phyloP scores from a whole-genome alignment of 2,113 vertebrate species.

The Nannospalax galili region DNA sequence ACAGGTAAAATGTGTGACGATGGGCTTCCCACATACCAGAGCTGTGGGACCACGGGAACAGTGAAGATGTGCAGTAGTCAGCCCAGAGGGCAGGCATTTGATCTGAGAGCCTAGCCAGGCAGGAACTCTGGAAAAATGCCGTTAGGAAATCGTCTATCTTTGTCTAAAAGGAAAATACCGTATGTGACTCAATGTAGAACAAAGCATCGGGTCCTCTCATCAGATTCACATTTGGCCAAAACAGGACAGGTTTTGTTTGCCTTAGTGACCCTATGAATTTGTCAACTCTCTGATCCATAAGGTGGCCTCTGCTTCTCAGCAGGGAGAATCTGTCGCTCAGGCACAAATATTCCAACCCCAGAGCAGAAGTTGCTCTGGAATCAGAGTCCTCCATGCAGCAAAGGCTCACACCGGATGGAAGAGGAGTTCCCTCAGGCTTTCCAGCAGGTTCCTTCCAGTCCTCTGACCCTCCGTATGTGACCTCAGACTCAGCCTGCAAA shows the following conservation, averaged over 20 bases:
- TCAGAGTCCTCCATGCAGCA: rapidly evolving
- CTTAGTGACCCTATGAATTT: background rate
- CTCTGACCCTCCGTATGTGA: background rate
- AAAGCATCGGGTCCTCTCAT: background rate
- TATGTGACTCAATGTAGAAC: background rate
- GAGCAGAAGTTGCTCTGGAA: background rate
- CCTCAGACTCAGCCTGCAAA: background rate
- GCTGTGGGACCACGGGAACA: background rate
- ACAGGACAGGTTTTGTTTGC: background rate
- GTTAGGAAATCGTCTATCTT: background rate
- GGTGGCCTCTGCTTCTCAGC: background rate
- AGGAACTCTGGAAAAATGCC: too few species aligned
- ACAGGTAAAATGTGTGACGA: background rate
- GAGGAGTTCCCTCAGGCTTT: too few species aligned
- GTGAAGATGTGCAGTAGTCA: background rate
- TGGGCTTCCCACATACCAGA: background rate
- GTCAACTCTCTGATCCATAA: background rate
- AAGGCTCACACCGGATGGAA: too few species aligned
- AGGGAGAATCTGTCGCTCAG: background rate
- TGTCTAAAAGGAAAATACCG: background rate
- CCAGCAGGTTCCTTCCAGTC: too few species aligned
- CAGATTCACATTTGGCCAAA: background rate
- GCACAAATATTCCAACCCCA: rapidly evolving
- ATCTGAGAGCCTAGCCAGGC: background rate
- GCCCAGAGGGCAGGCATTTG: background rate